Base-by-base conservation (phyloP, 1,140 invertebrate species). In the Monochamus saltuarius region DNA sequence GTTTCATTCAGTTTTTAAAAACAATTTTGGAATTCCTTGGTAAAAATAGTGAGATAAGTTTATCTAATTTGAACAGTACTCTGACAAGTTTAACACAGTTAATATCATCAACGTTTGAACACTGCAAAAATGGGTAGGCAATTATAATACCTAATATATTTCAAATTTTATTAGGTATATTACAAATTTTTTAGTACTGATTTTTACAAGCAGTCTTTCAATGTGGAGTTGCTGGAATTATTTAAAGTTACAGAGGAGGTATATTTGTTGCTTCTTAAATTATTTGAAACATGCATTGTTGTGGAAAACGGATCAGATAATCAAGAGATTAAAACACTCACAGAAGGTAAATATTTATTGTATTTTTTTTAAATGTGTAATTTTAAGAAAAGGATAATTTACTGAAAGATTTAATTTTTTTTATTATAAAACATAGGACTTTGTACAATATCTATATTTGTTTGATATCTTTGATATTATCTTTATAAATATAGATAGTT, bases 81-180 rank as follows among this genome's bases (percentile, higher is more conserved):
- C 34, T 50, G 11, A 10, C 40, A 14, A 54, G 14, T 52, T 29
- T 53, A 35, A 34, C 39, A n/a, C 29, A 62, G 9, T 29, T 62
- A 37, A 38, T 62, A 47, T 53, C 38, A 14, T 34, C 39, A 40
- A 58, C 61, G n/a, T 62, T 58, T 47, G 55, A 58, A n/a, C 49
- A 62, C 51, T 62, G 56, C 38, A 62, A 45, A 47, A 17, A 39
- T 22, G 53, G 61, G 54, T 52, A 62, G 39, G n/a, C 29, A 22
- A 29, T 14, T n/a, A 56, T 43, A 42, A 43, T 43, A 13, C 11
- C 2, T 36, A 43, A 56, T 17, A 45, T 43, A 29, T 10, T 22
- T 56, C n/a, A 7, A 43, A 29, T 43, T 42, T 49, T 50, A 16
- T 47, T 16, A 16, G 9, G 6, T 19, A 17, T 17, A 2, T 13